Evolutionary conservation across 2,888 invertebrate genomes (phyloP), one percentile per base, ranked within the genome.

Genomic region (Eucera pruinosa): DNA sequence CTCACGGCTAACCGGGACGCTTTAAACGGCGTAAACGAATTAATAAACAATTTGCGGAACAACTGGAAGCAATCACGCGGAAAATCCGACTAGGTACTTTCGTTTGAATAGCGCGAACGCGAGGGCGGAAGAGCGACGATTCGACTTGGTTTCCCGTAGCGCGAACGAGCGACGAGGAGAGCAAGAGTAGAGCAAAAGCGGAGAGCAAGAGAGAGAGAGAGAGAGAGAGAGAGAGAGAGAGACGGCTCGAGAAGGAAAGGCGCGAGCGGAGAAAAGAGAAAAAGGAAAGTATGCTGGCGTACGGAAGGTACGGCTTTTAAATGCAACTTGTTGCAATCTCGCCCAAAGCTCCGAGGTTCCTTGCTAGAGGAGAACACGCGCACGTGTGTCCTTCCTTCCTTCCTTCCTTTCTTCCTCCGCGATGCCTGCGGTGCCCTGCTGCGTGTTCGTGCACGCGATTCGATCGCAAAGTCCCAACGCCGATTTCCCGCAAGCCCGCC

Each of bases 311-410:
- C 78, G 81, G 80, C 86, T 87, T 88, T 89, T 87, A 85, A 87
- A 88, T 86, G 89, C 89, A 89, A 89, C 89, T 89, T 89, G 89
- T 89, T 89, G 89, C 89, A 73, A 88, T 76, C 82, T 79, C 84
- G 83, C 71, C 77, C 50, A 80, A 72, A 81, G 83, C 78, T 62
- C 30, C 52, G 41, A 74, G 74, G 39, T 73, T 39, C 72, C 55
- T 68, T 58, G 64, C 68, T 50, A 18, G 58, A n/a, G n/a, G n/a
- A n/a, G 54, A 62, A 45, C n/a, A n/a, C 68, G 47, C 69, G 65
- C 80, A 66, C 78, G 72, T 75, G 69, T 69, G 55, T 61, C 66
- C 60, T 30, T 50, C 18, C 20, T 18, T 6, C 18, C 20, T n/a
- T n/a, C n/a, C n/a, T n/a, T n/a, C n/a, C n/a, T n/a, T n/a, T n/a